Base-by-base conservation (phyloP, 2,888 invertebrate genomes). In the Cabera pusaria region DNA sequence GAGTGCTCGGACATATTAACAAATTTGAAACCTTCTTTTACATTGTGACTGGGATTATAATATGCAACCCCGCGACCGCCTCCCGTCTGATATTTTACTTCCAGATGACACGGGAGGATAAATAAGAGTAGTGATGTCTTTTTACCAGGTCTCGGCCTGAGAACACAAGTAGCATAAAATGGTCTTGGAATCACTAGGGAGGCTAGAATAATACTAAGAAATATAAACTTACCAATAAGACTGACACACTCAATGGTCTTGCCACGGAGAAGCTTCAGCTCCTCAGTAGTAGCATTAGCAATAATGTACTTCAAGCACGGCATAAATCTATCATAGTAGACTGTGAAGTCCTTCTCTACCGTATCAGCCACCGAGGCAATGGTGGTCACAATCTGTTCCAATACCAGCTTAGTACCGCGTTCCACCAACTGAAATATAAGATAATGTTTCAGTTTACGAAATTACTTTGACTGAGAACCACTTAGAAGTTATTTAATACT, bases 241-340 rank as follows among this genome's bases (percentile, higher is more conserved):
- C 98, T 98, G 52, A 99, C 97, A 72, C 99, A 99, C 81, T 99
- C 99, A 53, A 99, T 99, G 1, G 99, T 98, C 88, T 99, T 99
- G 42, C 99, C 99, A 33, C 99, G 92, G 18, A 99, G 90, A 85
- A 98, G 91, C 66, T 97, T 95, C 49, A 98, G 90, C 64, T 98
- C 97, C 12, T 94, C 93, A 8, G 94, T 94, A 55, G 93, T 96
- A 3, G 98, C 98, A 76, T 98, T 97, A 63, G 97, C 94, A 59
- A 99, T 97, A 44, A 99, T 99, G 77, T 97, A 98, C 79, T 99
- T 99, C 49, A 99, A 91, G 69, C 96, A 97, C 0, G 98, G 98
- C 92, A 98, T 95, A 54, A 95, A 87, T 56, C 96, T 93, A 72
- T 98, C 98, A 67, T 99, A 99, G 84, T 98, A 99, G 1, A 93